A percentile compares a stretch with the other conserved stretches of the same genome.
Conservation (phyloP, 92 coral and sea anemone genomes). For the Blastomussa wellsi region DNA sequence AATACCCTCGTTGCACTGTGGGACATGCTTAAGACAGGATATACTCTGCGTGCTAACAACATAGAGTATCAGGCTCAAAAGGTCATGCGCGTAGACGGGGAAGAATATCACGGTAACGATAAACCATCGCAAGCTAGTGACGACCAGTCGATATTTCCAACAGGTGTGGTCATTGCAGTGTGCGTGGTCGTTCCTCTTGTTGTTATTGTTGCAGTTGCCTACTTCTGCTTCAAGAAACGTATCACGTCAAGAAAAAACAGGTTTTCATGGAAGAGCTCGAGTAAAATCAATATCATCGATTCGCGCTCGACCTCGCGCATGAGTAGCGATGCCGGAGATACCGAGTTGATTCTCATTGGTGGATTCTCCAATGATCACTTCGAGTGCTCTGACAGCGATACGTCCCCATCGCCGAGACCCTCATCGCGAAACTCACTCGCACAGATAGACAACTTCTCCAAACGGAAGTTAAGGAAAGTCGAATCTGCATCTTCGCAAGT, state of each 20-base stretch:
- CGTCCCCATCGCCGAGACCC: constrained; percentile 14
- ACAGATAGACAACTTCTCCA: background rate
- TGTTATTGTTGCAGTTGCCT: constrained; percentile 25
- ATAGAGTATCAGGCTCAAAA: constrained; percentile 43
- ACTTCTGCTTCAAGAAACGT: constrained; percentile 47
- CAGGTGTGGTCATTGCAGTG: constrained; percentile 38
- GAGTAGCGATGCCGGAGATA: constrained; percentile 17
- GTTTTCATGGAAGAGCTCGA: constrained; percentile 44
- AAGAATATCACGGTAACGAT: constrained; percentile 52
- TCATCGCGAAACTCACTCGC: constrained; percentile 16
- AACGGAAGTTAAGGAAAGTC: constrained; percentile 45
- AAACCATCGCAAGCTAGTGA: constrained; percentile 9
- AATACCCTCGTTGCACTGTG: constrained; percentile 51
- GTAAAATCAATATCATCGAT: constrained; percentile 47
- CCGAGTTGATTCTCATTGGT: constrained; percentile 22
- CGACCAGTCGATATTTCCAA: constrained; percentile 48
- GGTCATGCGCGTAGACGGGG: constrained; percentile 54
- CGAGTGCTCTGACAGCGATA: constrained; percentile 23
- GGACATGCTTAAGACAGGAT: constrained; percentile 61
- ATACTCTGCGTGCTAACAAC: constrained; percentile 33
- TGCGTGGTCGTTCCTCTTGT: constrained; percentile 45
- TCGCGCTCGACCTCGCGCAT: constrained; percentile 33
- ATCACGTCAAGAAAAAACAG: constrained; percentile 1
- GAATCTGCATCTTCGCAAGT: constrained; percentile 58
- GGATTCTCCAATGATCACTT: constrained; percentile 6